Conservation (phyloP, 1,140 invertebrate genomes). For the Palaemon carinicauda region DNA sequence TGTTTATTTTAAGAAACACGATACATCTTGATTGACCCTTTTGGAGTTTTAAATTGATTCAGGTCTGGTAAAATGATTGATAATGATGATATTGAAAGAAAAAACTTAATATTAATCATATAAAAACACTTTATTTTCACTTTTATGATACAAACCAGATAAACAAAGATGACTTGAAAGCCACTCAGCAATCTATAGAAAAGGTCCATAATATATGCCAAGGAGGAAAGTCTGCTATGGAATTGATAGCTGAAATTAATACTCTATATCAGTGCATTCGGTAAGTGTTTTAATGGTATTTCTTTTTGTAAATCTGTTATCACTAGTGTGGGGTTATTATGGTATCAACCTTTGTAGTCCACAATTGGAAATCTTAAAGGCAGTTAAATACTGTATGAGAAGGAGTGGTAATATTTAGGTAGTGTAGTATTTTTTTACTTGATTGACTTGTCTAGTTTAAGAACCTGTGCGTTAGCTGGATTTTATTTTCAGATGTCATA, state of each 20-base stretch:
- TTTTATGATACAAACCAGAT: slow-evolving; percentile 57
- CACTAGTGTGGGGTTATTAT: too few species aligned
- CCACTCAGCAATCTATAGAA: slow-evolving; percentile 90
- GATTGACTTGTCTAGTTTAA: too few species aligned
- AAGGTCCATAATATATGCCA: slow-evolving; percentile 92
- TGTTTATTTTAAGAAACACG: too few species aligned
- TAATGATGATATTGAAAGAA: neutral
- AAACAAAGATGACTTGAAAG: slow-evolving; percentile 79
- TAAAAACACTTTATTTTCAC: neutral
- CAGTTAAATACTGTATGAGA: too few species aligned
- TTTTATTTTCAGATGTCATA: too few species aligned
- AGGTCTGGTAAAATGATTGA: too few species aligned
- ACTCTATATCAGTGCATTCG: slow-evolving; percentile 90
- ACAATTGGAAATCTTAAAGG: too few species aligned
- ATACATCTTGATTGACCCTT: too few species aligned
- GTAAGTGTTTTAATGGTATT: slow-evolving; percentile 66
- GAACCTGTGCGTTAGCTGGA: too few species aligned
- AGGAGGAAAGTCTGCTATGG: slow-evolving; percentile 89
- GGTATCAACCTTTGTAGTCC: neutral
- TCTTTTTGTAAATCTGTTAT: neutral
- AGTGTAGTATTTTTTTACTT: too few species aligned
- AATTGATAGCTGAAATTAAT: slow-evolving; percentile 88
- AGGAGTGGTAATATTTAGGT: too few species aligned
- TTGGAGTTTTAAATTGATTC: too few species aligned
- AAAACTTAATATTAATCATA: neutral